phyloP scores from a whole-genome alignment of 1,140 invertebrate species.

The Lasaia peninsularis region DNA sequence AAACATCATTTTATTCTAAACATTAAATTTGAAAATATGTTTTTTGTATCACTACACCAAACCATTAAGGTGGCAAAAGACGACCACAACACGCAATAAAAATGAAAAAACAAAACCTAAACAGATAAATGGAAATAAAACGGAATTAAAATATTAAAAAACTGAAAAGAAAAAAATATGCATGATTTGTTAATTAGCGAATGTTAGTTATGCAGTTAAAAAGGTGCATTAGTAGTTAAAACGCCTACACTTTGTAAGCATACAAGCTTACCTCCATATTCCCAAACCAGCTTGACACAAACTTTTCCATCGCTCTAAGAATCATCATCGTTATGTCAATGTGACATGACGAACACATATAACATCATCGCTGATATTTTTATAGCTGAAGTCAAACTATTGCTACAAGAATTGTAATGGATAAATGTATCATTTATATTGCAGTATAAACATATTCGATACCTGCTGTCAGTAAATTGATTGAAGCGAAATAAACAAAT shows the following conservation, averaged over 20 bases:
- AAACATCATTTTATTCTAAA: too few relatives aligned
- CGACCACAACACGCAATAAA: background rate
- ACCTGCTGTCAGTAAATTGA: too few relatives aligned
- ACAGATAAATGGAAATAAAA: background rate
- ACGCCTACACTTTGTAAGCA: background rate
- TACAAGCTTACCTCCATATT: background rate
- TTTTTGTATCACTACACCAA: too few relatives aligned
- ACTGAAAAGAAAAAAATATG: constrained; percentile 2
- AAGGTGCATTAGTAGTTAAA: constrained; percentile 3
- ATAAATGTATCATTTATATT: too few relatives aligned
- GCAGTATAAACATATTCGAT: too few relatives aligned
- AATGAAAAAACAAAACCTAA: background rate
- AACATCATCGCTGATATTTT: background rate
- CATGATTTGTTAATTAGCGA: constrained; percentile 1
- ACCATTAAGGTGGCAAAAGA: background rate
- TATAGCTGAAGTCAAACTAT: background rate
- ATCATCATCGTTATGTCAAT: background rate
- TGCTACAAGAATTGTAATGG: too few relatives aligned
- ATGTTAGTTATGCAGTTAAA: constrained; percentile 1
- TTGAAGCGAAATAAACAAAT: too few relatives aligned
- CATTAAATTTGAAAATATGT: too few relatives aligned
- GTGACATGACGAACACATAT: background rate
- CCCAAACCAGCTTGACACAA: constrained; percentile 7
- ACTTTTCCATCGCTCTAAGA: background rate
- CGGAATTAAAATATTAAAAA: background rate